Evolutionary conservation across 2,888 invertebrate species (phyloP).

Genomic region (Lepeophtheirus nordmannii): DNA sequence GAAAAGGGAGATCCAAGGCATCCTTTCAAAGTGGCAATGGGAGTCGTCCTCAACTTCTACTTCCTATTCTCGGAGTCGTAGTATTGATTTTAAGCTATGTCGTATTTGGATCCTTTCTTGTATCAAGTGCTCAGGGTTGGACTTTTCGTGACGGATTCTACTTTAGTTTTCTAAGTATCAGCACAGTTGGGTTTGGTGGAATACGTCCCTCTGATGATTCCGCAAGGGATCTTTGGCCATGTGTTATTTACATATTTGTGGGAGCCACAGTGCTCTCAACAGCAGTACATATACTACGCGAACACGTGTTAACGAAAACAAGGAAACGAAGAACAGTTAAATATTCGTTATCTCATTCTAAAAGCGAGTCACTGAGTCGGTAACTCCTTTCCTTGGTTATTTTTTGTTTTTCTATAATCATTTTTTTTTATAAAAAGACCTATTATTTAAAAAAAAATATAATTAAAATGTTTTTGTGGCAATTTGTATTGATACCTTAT

Average conservation of each 20-base stretch:
- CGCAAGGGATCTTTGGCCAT: conserved; percentile 7
- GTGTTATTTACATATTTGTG: conserved; percentile 10
- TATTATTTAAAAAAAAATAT: too few species aligned
- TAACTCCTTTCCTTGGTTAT: too few species aligned
- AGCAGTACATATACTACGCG: neutral
- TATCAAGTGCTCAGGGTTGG: conserved; percentile 11
- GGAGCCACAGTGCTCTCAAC: conserved; percentile 10
- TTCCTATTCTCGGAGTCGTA: neutral
- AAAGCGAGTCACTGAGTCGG: too few species aligned
- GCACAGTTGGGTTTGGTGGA: conserved; percentile 14
- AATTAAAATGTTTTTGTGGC: too few species aligned
- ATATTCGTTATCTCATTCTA: too few species aligned
- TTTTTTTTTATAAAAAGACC: too few species aligned
- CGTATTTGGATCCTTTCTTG: neutral
- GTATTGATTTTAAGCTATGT: neutral
- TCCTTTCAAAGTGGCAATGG: neutral
- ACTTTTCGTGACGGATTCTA: conserved; percentile 3
- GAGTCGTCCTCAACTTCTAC: neutral
- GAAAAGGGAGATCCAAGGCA: neutral
- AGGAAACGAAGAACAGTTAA: neutral
- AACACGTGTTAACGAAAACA: neutral
- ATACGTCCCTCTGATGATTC: conserved; percentile 10
- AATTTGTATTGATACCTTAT: too few species aligned
- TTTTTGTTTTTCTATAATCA: too few species aligned
- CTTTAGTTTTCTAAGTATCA: conserved; percentile 7